These are phyloP conservation scores for Dermatemys mawii DNA, from an alignment of 2,113 vertebrate species.

Conservation along the genomic window DNA sequence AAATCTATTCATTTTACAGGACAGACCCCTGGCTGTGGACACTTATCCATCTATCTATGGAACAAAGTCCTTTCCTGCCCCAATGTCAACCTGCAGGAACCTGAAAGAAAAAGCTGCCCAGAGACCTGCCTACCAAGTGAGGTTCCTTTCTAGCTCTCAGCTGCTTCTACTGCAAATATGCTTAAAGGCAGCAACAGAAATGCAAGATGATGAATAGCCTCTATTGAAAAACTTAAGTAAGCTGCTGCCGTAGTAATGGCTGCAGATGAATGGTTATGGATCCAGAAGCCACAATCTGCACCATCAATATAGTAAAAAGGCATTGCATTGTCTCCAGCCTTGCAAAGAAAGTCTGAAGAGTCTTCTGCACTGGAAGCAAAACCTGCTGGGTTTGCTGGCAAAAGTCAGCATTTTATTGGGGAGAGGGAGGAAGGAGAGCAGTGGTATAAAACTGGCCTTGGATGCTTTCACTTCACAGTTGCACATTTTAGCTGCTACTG, in stretches of 20 bases:
- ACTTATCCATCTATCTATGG: not conserved
- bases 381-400: not conserved
- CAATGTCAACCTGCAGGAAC: not conserved
- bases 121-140: not conserved
- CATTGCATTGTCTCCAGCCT: rapidly evolving
- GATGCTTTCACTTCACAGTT: not conserved
- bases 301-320: not conserved
- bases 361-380: not conserved
- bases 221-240: not conserved
- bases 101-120: not conserved
- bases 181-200: not conserved
- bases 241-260: not conserved
- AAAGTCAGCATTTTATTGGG: not conserved
- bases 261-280: rapidly evolving
- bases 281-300: not conserved
- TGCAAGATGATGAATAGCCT: rapidly evolving
- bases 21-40: not conserved
- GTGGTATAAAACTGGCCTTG: not conserved
- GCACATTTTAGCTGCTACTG: not conserved
- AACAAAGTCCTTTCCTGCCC: not conserved
- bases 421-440: not conserved
- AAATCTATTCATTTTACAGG: not conserved
- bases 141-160: not conserved
- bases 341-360: not conserved
- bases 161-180: not conserved